A percentile compares a stretch with the other conserved stretches of the same genome.
Evolutionary conservation across 2,797 vertebrate species (phyloP).

Genomic region (Enteromius thamalakanensis): DNA sequence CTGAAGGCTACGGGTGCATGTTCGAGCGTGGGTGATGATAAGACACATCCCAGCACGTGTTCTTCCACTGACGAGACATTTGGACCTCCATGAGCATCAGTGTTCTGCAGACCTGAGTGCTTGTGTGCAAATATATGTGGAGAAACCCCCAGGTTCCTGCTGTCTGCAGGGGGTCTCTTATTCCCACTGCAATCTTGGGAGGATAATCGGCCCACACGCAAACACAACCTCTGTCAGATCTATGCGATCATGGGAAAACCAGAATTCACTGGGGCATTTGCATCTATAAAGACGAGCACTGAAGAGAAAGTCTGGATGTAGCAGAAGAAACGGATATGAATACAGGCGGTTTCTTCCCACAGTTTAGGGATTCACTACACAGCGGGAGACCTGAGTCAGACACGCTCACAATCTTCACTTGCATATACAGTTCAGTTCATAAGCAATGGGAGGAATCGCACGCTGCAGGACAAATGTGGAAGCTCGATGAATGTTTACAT

Average conservation of each 20-base stretch:
- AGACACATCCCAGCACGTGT: slow-evolving; percentile 33
- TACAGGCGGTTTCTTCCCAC: slow-evolving; percentile 27
- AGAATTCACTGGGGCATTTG: slow-evolving; percentile 47
- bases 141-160: slow-evolving; percentile 31
- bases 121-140: slow-evolving; percentile 3
- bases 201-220: slow-evolving; percentile 55
- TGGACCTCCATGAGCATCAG: slow-evolving; percentile 16
- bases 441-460: not conserved
- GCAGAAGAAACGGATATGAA: slow-evolving; percentile 29
- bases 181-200: slow-evolving; percentile 60
- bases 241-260: slow-evolving; percentile 20
- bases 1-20: slow-evolving; percentile 3
- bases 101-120: slow-evolving; percentile 7
- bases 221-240: slow-evolving; percentile 30
- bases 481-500: slow-evolving; percentile 5
- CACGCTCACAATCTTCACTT: slow-evolving; percentile 12
- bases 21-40: slow-evolving; percentile 4
- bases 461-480: not conserved
- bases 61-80: slow-evolving; percentile 19
- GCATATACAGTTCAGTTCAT: slow-evolving; percentile 7
- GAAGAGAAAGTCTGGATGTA: slow-evolving; percentile 42
- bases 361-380: slow-evolving; percentile 27
- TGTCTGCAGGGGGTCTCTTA: slow-evolving; percentile 56
- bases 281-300: slow-evolving; percentile 54
- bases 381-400: not conserved